These are phyloP conservation scores for Ranitomeya imitator DNA, from an alignment of 2,113 vertebrate species.

Conservation along the genomic window DNA sequence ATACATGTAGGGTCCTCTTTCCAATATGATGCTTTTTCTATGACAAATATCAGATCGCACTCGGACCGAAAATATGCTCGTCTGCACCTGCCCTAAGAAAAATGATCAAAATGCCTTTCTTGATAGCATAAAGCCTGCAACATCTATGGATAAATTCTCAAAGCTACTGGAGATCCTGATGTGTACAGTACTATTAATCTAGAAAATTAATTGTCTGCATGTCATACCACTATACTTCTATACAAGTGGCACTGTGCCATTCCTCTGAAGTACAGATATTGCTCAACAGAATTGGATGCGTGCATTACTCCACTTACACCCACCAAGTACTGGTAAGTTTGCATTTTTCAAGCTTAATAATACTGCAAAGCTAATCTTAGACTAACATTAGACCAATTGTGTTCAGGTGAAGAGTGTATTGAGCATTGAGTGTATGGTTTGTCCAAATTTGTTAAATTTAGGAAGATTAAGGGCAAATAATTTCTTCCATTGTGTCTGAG, in stretches of 20 bases:
- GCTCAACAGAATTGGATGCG: neutral
- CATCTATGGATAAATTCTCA: neutral
- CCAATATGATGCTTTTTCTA: too few species aligned
- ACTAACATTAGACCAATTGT: neutral
- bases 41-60: too few species aligned
- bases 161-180: neutral
- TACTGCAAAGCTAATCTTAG: neutral
- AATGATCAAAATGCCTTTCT: neutral
- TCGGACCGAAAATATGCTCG: too few species aligned
- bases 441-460: neutral
- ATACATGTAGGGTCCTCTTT: too few species aligned
- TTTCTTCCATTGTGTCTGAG: neutral
- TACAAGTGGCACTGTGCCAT: neutral
- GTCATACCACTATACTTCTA: neutral
- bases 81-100: too few species aligned
- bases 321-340: neutral
- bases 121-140: neutral
- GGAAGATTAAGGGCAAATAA: neutral
- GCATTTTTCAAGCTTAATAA: neutral
- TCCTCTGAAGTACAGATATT: neutral
- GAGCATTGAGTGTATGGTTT: neutral
- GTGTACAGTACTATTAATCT: neutral
- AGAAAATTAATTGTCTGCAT: neutral
- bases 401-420: neutral
- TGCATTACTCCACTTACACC: too few species aligned